Evolutionary conservation across 1,140 invertebrate genomes (phyloP), one percentile per base, ranked within the genome.

Genomic region (Brachionus sp.): DNA sequence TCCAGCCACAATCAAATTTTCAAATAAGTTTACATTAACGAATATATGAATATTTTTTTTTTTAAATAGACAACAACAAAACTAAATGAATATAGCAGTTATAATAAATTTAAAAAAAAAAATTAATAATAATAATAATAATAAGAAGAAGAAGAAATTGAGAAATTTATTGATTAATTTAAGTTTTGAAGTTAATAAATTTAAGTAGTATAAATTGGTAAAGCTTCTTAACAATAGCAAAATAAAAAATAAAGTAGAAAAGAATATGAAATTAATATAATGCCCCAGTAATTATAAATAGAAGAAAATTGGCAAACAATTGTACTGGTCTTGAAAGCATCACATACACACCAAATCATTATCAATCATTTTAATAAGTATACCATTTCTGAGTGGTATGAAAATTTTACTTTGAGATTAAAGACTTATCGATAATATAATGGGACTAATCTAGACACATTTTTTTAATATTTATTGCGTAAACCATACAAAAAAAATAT

Each of bases 401-500:
- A 70, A 70, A 42, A 70, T 37, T 19, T 1, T 37, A 9, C 29
- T 3, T 66, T n/a, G 66, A 42, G 35, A 70, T 19, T 23, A 70
- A 53, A 53, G n/a, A 35, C 35, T n/a, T 35, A n/a, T 5, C 12
- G 29, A 29, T 37, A 1, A 13, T 12, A 33, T 10, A 2, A 66
- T 25, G 33, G 39, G n/a, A 35, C 16, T 7, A 70, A 70, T 37
- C 33, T 19, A 70, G 35, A 70, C 35, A 37, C 35, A 66, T 66
- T 33, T 66, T n/a, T 33, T 35, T 35, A 66, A n/a, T 29, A 37
- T 70, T 70, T 70, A 70, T 70, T 70, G 66, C 66, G 66, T 70
- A 70, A 70, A 42, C 5, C 3, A 70, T 70, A 39, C 12, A 29
- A 70, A 39, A 70, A 70, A 19, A 70, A 33, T 66, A 35, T 66